Evolutionary conservation across 2,797 vertebrate species (phyloP).

Genomic region (Sebastes goodei): DNA sequence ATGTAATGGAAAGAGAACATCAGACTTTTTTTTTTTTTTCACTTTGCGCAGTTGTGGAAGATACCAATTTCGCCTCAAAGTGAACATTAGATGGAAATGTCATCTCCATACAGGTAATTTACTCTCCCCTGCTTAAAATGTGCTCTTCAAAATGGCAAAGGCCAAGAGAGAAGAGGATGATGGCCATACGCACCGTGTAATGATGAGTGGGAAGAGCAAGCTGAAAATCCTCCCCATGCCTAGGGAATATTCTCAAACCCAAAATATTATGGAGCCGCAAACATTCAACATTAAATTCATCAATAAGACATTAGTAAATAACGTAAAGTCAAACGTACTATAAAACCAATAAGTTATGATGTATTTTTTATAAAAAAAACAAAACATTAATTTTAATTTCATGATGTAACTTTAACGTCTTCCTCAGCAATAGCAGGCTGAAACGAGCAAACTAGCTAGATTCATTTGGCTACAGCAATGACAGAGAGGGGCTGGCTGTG

Average conservation of each 20-base stretch:
- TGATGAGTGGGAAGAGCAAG: slow-evolving; percentile 16
- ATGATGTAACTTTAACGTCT: not conserved
- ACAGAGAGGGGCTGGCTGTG: too few species aligned
- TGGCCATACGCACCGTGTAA: not conserved
- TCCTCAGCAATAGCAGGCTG: too few species aligned
- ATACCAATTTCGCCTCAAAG: slow-evolving; percentile 68
- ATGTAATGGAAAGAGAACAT: slow-evolving; percentile 54
- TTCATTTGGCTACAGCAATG: too few species aligned
- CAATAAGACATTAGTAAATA: not conserved
- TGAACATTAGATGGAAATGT: slow-evolving; percentile 79
- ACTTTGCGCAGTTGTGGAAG: slow-evolving; percentile 40
- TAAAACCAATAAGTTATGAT: not conserved
- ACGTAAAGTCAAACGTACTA: not conserved
- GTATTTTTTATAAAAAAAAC: not conserved
- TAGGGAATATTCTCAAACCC: not conserved
- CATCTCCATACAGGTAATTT: slow-evolving; percentile 74
- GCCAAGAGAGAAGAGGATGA: slow-evolving; percentile 32
- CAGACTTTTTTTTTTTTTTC: slow-evolving; percentile 20
- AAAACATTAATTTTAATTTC: not conserved
- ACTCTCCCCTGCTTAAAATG: slow-evolving; percentile 57
- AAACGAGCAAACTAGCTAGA: too few species aligned
- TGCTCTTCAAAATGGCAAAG: slow-evolving; percentile 60
- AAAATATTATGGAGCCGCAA: not conserved
- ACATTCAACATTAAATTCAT: not conserved
- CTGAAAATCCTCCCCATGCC: not conserved